Evolutionary conservation across 2,888 invertebrate genomes (phyloP).

Genomic region (Biston betularia): DNA sequence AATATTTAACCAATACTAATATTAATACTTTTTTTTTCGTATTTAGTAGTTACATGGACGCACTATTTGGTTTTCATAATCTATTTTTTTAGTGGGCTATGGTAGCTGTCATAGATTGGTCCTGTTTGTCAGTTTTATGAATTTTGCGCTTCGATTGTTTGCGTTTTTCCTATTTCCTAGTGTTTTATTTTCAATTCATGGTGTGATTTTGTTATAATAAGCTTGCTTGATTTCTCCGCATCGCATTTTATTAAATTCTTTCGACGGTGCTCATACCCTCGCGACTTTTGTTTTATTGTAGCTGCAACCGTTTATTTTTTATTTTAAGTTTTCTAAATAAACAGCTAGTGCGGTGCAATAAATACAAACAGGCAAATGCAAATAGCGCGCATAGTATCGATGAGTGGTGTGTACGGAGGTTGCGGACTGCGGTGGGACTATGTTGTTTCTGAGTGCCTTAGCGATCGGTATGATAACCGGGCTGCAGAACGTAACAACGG

Average conservation of each 20-base stretch:
- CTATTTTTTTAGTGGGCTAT: slow-evolving; percentile 47
- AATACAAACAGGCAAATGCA: slow-evolving; percentile 71
- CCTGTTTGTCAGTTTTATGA: slow-evolving; percentile 64
- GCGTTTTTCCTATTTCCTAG: slow-evolving; percentile 68
- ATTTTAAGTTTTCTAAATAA: slow-evolving; percentile 38
- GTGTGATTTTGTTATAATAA: slow-evolving; percentile 41
- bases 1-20: not conserved
- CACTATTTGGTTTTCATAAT: slow-evolving; percentile 11
- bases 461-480: slow-evolving; percentile 80
- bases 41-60: not conserved
- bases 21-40: not conserved
- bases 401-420: slow-evolving; percentile 63
- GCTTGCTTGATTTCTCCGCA: slow-evolving; percentile 51
- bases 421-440: slow-evolving; percentile 74
- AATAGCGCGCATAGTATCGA: slow-evolving; percentile 67
- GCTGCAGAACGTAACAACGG: slow-evolving; percentile 77
- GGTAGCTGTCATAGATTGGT: slow-evolving; percentile 58
- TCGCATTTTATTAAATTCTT: slow-evolving; percentile 40
- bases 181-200: slow-evolving; percentile 68
- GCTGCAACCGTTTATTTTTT: slow-evolving; percentile 44
- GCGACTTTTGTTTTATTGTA: slow-evolving; percentile 47
- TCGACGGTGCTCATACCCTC: slow-evolving; percentile 49
- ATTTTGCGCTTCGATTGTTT: slow-evolving; percentile 78
- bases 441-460: slow-evolving; percentile 84
- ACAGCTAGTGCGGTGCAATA: slow-evolving; percentile 52